Evolutionary conservation across 1,140 invertebrate species (phyloP), one percentile per base, ranked within the genome.

Genomic region (Drosophila pachea): DNA sequence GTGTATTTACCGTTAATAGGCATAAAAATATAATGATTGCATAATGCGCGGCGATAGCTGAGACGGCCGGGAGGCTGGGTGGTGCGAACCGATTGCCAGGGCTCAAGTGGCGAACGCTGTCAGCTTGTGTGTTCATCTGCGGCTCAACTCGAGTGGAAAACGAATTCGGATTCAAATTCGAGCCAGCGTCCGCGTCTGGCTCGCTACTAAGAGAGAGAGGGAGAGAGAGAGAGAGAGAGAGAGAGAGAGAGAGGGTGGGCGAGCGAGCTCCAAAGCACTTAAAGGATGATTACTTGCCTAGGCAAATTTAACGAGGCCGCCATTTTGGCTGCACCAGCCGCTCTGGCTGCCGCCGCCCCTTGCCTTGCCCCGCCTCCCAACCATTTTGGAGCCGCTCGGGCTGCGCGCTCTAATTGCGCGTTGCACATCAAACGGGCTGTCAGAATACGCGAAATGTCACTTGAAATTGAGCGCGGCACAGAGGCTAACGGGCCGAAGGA

Each of bases 11-110:
- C 60, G 68, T 68, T 78, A 82, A 82, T 82, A 82, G 78, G 74
- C 78, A 82, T 69, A 71, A 82, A 65, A 82, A 72, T 74, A 72
- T 82, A 82, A 82, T 82, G 78, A 82, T 82, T 82, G 78, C 78
- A 68, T 78, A 71, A 74, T 78, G 71, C 42, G n/a, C 12, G 7
- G 31, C 7, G 11, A 5, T 22, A 9, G 12, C 7, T 38, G 8
- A 31, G n/a, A 38, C 31, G 31, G 53, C 12, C 6, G 22, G 22
- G 33, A 32, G 12, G 52, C n/a, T 55, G 58, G 35, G n/a, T 14
- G 9, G 12, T 35, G 35, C 33, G 47, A 67, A 45, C 47, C 56
- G 64, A 61, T 61, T 66, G 11, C 35, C 43, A 33, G 36, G 36
- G 12, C 8, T 67, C 56, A 67, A 67, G 58, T 61, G 58, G 40